Conservation (phyloP, 2,888 invertebrate species). For the Lasioglossum marginatum region DNA sequence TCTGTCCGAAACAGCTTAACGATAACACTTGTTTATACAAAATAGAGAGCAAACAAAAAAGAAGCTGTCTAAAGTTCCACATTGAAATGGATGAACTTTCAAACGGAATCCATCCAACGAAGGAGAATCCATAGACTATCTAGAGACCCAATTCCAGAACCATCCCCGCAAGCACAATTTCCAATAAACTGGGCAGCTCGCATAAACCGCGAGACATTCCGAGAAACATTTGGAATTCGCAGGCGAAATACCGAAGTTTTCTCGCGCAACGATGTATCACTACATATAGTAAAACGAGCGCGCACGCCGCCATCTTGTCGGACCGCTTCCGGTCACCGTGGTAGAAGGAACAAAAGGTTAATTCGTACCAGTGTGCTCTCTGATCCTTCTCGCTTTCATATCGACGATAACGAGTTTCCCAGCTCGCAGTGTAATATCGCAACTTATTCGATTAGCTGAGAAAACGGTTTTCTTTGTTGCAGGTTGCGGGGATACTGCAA, state of each 20-base stretch:
- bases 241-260: neutral
- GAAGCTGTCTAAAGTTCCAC: neutral
- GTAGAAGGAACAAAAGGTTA: neutral
- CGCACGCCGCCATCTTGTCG: neutral
- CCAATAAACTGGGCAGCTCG: neutral
- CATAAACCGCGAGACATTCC: neutral
- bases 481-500: neutral
- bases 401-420: slow-evolving; percentile 9
- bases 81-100: neutral
- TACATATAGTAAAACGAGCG: neutral
- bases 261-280: neutral
- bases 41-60: neutral
- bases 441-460: slow-evolving; percentile 8
- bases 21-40: neutral
- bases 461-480: slow-evolving; percentile 4
- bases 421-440: neutral
- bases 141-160: neutral
- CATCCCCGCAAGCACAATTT: neutral
- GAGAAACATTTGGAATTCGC: neutral
- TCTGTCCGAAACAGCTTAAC: neutral
- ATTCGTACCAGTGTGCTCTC: neutral
- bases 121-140: neutral
- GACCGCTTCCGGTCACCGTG: neutral
- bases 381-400: neutral
- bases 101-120: neutral